Evolutionary conservation across 2,797 vertebrate species (phyloP), one percentile per base, ranked within the genome.

Genomic region (Nyctalus aviator): DNA sequence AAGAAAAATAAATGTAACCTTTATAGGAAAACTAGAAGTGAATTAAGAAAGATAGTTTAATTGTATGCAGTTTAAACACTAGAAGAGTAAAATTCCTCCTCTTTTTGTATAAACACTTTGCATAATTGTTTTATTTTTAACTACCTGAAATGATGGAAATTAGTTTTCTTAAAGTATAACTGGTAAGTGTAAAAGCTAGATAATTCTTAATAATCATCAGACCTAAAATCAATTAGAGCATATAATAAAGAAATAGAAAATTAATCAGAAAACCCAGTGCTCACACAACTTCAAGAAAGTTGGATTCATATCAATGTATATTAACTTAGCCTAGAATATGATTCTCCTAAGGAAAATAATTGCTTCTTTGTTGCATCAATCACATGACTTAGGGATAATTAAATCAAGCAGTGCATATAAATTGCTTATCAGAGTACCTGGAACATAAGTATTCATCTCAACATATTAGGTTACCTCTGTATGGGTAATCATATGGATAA

Each of bases 391-490:
- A 17, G 37, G 30, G 8, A 93, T 76, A 91, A 89, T 81, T 82
- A 95, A 71, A 66, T 72, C 46, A 81, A 23, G 27, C 20, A 88
- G 48, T 64, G 37, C 27, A 79, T 85, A 76, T 77, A 93, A 93
- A 95, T 85, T 77, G n/a, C 46, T 91, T 91, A 77, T 89, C 64
- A 37, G n/a, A 91, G 37, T 76, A 25, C n/a, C 37, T 57, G 41
- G 57, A 25, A 48, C 9, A 15, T 71, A 57, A 85, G 18, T 72
- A 48, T 77, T 85, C 53, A 88, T 23, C 32, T 82, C 68, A 30
- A 41, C 50, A 35, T 3, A 27, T 90, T 69, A 75, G 30, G 5
- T 53, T 81, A 55, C 18, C 32, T 78, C 32, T 79, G 9, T 44
- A 57, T 72, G 30, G 5, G 27, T 14, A 77, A 11, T 57, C 8